Percentiles rank a stretch among this genome's conserved stretches.
phyloP scores from a whole-genome alignment of 2,888 invertebrate genomes.

The Drosophila flavopinicola region DNA sequence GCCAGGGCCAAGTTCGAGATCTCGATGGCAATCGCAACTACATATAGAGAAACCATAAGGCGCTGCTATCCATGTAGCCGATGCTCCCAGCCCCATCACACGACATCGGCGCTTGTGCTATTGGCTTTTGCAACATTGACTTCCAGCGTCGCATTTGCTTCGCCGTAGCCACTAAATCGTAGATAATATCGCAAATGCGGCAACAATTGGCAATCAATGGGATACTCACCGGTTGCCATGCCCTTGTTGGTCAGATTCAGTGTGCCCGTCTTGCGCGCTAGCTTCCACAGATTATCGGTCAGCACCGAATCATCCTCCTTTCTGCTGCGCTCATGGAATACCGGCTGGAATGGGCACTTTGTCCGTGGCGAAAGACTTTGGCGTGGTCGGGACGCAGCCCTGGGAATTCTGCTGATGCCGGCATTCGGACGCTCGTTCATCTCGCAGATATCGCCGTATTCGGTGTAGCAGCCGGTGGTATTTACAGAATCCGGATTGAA shows the following conservation, averaged over 20 bases:
- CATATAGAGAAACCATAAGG: slow-evolving; percentile 64
- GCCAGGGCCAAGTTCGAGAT: slow-evolving; percentile 74
- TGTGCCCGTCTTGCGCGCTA: slow-evolving; percentile 91
- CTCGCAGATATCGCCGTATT: slow-evolving; percentile 32
- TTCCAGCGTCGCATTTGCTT: slow-evolving; percentile 54
- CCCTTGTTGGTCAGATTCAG: slow-evolving; percentile 91
- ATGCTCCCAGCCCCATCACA: not conserved
- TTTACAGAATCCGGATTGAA: slow-evolving; percentile 8
- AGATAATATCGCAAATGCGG: not conserved
- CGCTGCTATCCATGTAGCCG: slow-evolving; percentile 54
- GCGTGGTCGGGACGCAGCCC: slow-evolving; percentile 46
- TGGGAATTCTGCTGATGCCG: slow-evolving; percentile 52
- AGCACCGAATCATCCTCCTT: slow-evolving; percentile 88
- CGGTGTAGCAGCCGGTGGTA: slow-evolving; percentile 22
- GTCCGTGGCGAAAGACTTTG: slow-evolving; percentile 53
- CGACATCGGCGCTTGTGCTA: not conserved
- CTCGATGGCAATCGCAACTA: slow-evolving; percentile 50
- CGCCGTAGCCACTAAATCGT: slow-evolving; percentile 39
- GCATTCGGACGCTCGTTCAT: slow-evolving; percentile 31
- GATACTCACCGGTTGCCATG: slow-evolving; percentile 88
- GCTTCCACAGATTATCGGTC: slow-evolving; percentile 89
- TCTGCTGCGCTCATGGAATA: slow-evolving; percentile 88
- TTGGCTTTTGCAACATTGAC: slow-evolving; percentile 15
- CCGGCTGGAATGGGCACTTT: slow-evolving; percentile 83
- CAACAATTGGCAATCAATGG: not conserved